A percentile compares a stretch with the other conserved stretches of the same genome.
phyloP scores from a whole-genome alignment of 1,140 invertebrate species.

The Magallana angulata region DNA sequence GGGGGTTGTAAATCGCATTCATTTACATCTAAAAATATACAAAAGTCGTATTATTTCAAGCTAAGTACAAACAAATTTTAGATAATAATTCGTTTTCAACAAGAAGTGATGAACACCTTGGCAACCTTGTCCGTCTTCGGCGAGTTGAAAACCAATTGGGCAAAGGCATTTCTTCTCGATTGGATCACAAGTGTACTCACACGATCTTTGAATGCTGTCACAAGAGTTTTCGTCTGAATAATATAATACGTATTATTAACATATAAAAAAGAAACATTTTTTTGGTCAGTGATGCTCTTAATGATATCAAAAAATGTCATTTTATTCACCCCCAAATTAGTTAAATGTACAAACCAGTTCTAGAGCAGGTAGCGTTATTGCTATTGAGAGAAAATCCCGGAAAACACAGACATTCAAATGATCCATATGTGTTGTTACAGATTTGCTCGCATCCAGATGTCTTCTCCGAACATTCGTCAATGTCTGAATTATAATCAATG shows the following conservation, averaged over 20 bases:
- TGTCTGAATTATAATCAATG: neutral
- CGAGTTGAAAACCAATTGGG: neutral
- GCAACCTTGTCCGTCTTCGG: neutral
- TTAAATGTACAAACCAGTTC: neutral
- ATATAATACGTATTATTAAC: neutral
- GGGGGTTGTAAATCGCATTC: neutral
- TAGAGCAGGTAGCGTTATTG: neutral
- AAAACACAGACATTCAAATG: neutral
- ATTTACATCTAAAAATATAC: slow-evolving; percentile 68
- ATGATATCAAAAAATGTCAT: neutral
- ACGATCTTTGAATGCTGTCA: neutral
- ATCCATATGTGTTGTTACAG: neutral
- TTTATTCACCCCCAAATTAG: neutral
- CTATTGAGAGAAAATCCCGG: neutral
- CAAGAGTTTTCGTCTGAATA: neutral
- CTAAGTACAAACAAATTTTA: neutral
- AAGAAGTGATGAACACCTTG: neutral
- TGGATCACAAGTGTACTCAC: neutral
- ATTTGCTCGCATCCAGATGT: neutral
- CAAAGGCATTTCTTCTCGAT: neutral
- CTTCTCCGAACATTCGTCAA: slow-evolving; percentile 6
- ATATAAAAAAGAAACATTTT: neutral
- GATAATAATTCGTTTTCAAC: neutral
- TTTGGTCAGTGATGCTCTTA: neutral
- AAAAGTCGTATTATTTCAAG: neutral